These are phyloP conservation scores for Clavelina lepadiformis DNA, from an alignment of 23 tunicate genomes.

Conservation along the genomic window DNA sequence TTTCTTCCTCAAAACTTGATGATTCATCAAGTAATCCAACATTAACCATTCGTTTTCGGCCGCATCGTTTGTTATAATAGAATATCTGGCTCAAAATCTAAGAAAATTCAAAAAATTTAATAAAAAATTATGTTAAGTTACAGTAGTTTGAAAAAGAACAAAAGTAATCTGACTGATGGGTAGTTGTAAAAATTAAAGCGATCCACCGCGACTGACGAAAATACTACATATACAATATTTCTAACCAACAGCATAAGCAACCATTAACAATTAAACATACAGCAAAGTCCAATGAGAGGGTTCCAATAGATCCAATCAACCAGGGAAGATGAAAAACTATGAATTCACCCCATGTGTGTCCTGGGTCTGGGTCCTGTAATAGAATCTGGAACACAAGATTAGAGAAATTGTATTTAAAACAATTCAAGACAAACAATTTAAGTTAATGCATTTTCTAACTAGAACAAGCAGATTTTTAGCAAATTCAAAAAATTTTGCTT, in stretches of 20 bases:
- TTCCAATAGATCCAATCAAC: conserved; percentile 90
- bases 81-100: conserved; percentile 33
- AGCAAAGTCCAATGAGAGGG: conserved; percentile 62
- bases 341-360: conserved; percentile 49
- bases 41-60: not conserved
- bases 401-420: too few relatives aligned
- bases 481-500: too few relatives aligned
- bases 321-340: conserved; percentile 76
- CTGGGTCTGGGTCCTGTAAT: conserved; percentile 76
- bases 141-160: not conserved
- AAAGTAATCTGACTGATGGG: not conserved
- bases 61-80: conserved; percentile 23
- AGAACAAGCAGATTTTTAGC: too few relatives aligned
- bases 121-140: not conserved
- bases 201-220: not conserved
- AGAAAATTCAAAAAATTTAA: not conserved
- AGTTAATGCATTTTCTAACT: too few relatives aligned
- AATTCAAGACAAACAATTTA: too few relatives aligned
- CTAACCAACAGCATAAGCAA: not conserved
- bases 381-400: conserved; percentile 65
- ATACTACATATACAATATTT: not conserved
- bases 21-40: conserved; percentile 12
- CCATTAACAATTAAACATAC: conserved; percentile 54
- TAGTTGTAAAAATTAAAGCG: not conserved
- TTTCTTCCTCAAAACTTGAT: conserved; percentile 25